Percentiles rank a stretch among this genome's conserved stretches.
These are phyloP conservation scores for Clanis bilineata DNA, from an alignment of 2,888 invertebrate genomes.

Conservation along the genomic window DNA sequence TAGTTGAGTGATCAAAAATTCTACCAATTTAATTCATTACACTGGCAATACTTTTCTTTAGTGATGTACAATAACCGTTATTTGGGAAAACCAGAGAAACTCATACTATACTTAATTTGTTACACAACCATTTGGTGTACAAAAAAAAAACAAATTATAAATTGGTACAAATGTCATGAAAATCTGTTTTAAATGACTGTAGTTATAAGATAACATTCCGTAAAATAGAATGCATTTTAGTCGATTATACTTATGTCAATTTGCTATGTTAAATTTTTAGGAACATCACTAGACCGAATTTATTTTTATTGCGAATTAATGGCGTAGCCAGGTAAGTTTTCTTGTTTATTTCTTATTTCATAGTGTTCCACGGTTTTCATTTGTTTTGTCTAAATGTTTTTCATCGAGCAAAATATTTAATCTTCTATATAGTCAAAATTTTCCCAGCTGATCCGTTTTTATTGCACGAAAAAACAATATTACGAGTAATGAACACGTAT, in stretches of 20 bases:
- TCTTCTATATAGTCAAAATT: slow-evolving; percentile 76
- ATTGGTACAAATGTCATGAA: too few relatives aligned
- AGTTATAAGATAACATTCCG: too few relatives aligned
- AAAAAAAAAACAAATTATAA: too few relatives aligned
- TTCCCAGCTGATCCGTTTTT: slow-evolving; percentile 72
- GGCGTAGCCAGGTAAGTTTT: slow-evolving; percentile 82
- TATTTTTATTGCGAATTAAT: slow-evolving; percentile 82
- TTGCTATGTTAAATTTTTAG: neutral
- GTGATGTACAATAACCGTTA: too few relatives aligned
- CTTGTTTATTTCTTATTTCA: slow-evolving; percentile 80
- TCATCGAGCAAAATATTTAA: slow-evolving; percentile 74
- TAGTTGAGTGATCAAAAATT: too few relatives aligned
- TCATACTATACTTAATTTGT: too few relatives aligned
- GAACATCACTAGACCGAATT: slow-evolving; percentile 35
- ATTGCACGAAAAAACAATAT: slow-evolving; percentile 68
- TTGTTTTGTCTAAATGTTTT: slow-evolving; percentile 80
- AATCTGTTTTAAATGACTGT: too few relatives aligned
- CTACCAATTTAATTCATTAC: neutral
- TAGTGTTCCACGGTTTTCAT: slow-evolving; percentile 76
- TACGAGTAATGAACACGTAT: slow-evolving; percentile 82
- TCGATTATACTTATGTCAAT: neutral
- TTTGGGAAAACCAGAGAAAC: too few relatives aligned
- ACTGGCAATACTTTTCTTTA: neutral
- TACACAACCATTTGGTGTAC: too few relatives aligned
- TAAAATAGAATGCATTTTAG: too few relatives aligned